A percentile compares a stretch with the other conserved stretches of the same genome.
Evolutionary conservation across 2,888 invertebrate genomes (phyloP).

Genomic region (Polymixis lichenea): DNA sequence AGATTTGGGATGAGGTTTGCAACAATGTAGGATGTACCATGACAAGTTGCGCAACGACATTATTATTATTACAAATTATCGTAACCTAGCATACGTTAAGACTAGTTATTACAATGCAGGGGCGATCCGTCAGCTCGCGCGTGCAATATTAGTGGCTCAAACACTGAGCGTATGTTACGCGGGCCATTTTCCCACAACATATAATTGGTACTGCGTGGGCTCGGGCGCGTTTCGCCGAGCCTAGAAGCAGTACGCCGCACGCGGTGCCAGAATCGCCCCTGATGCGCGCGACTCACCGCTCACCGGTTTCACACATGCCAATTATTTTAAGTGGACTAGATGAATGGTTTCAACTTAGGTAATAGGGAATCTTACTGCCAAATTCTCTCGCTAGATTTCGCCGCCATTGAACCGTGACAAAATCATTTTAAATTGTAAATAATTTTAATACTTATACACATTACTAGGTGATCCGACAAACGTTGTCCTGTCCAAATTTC

Average conservation of each 20-base stretch:
- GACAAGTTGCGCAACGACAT: conserved; percentile 37
- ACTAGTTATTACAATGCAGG: conserved; percentile 1
- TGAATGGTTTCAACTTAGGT: not conserved
- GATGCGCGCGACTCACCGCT: not conserved
- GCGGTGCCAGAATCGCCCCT: not conserved
- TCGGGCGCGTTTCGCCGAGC: not conserved
- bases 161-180: not conserved
- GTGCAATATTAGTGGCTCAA: not conserved
- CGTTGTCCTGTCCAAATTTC: not conserved
- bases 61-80: conserved; percentile 7
- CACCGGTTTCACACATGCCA: not conserved
- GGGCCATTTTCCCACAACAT: too few relatives aligned
- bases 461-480: not conserved
- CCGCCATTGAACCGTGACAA: not conserved
- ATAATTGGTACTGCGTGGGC: not conserved
- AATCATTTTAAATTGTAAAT: too few relatives aligned
- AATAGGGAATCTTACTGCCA: not conserved
- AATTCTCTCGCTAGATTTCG: not conserved
- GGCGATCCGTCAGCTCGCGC: not conserved
- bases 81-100: conserved; percentile 17
- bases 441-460: not conserved
- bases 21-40: not conserved
- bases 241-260: too few relatives aligned
- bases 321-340: not conserved
- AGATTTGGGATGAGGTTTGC: not conserved